Base-by-base conservation (phyloP, 2,113 vertebrate species). In the Anseranas semipalmata region DNA sequence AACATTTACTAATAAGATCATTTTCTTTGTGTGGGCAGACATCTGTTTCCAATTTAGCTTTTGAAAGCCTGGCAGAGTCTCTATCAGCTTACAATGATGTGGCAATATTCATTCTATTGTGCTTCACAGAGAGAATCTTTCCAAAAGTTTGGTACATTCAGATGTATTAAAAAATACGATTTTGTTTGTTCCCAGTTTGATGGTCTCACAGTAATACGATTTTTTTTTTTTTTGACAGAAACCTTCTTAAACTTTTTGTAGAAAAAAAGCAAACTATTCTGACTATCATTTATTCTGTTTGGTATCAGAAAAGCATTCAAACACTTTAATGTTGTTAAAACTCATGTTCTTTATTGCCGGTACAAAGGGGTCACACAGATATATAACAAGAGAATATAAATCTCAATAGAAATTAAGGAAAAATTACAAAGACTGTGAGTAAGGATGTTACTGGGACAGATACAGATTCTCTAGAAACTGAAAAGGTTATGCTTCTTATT, bases 11-110 rank as follows among this genome's bases (percentile, higher is more conserved):
- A 97, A 93, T 95, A 96, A 96, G 87, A 96, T 94, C 21, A 81
- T 94, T 94, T 96, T 92, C 76, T 92, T 94, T 77, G 70, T 96
- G 87, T 95, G 84, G 89, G 72, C 63, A 89, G 91, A 93, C 93
- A 97, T 93, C 94, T 96, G 95, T 89, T 97, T 90, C 68, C 80
- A 94, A 95, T 97, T 96, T 68, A 81, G n/a, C 94, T 94, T 95
- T 96, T 60, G 24, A 87, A 98, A 96, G 66, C 45, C 60, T 96
- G 76, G 41, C 84, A 95, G 76, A 95, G 66, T 83, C 78, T 94
- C 52, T 68, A 84, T 70, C 75, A 78, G 50, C 50, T 95, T 81
- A 41, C 28, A 87, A 11, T 50, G 79, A 91, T 79, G 65, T 91
- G 84, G 90, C 53, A 93, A 41, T 76, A 27, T 71, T 96, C 85